These are phyloP conservation scores for Esox lucius DNA, from an alignment of 2,797 vertebrate species.

Conservation along the genomic window DNA sequence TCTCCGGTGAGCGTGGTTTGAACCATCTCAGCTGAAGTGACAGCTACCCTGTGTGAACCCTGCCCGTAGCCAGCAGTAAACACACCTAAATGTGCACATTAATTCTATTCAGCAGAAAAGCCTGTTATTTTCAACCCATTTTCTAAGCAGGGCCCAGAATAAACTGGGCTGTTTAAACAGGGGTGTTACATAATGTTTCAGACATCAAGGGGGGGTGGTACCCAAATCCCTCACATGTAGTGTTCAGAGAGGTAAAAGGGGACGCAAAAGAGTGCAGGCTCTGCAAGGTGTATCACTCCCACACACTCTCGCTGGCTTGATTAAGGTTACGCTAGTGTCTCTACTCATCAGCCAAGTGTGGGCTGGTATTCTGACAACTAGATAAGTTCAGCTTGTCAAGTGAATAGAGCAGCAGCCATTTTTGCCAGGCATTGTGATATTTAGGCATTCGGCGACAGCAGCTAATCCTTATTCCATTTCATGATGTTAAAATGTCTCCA, in stretches of 20 bases:
- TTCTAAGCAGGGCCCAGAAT: conserved; percentile 13
- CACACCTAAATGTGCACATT: neutral
- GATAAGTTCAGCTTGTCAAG: conserved; percentile 51
- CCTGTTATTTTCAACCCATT: conserved; percentile 12
- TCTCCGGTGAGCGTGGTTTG: too few relatives aligned
- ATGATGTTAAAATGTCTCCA: conserved; percentile 33
- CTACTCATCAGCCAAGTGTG: conserved; percentile 51
- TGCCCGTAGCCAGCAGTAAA: neutral
- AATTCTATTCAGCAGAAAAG: neutral
- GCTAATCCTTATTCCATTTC: conserved; percentile 45
- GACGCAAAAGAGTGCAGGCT: conserved; percentile 26
- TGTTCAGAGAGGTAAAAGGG: conserved; percentile 44
- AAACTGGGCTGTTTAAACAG: conserved; percentile 15
- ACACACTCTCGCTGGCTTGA: conserved; percentile 46
- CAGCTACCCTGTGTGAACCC: neutral
- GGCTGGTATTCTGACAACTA: conserved; percentile 56
- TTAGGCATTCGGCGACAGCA: conserved; percentile 29
- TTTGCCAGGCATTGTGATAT: conserved; percentile 17
- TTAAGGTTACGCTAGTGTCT: conserved; percentile 56
- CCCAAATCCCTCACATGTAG: conserved; percentile 44
- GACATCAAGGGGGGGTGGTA: conserved; percentile 28
- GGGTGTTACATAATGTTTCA: conserved; percentile 50
- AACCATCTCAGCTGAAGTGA: neutral
- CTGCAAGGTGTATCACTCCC: conserved; percentile 54
- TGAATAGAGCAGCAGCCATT: conserved; percentile 25